These are phyloP conservation scores for Hydrozoanthus tunicans DNA, from an alignment of 64 coral and sea anemone species.

Conservation along the genomic window DNA sequence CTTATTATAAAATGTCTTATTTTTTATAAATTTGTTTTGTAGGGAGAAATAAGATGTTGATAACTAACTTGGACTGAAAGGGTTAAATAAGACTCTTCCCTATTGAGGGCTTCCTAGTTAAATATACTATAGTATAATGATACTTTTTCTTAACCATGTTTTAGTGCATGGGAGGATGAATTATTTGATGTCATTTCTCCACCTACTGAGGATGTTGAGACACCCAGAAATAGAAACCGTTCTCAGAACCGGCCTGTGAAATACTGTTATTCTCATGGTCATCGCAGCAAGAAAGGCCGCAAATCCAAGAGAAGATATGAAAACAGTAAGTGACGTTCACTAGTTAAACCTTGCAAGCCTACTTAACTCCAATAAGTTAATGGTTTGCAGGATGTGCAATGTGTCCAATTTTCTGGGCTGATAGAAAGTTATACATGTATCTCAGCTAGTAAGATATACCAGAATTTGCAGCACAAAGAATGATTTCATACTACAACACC, in stretches of 20 bases:
- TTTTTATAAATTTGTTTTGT: no score
- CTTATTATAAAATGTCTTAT: no score
- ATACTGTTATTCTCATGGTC: slow-evolving; percentile 38
- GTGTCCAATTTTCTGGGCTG: no score
- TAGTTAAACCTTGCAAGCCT: not conserved
- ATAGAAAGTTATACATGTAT: no score
- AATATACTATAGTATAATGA: not conserved
- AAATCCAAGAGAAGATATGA: slow-evolving; percentile 65
- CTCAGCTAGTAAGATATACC: no score
- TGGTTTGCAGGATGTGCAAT: no score
- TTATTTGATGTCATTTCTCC: not conserved
- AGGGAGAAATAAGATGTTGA: no score
- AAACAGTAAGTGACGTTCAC: slow-evolving; percentile 54
- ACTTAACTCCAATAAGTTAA: no score
- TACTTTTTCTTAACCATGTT: not conserved
- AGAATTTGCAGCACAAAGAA: no score
- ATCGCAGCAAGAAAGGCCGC: slow-evolving; percentile 50
- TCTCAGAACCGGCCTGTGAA: slow-evolving; percentile 20
- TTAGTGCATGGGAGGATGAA: slow-evolving; percentile 64
- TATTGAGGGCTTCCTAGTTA: not conserved
- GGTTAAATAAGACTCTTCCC: not conserved
- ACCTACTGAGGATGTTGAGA: slow-evolving; percentile 28
- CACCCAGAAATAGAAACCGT: slow-evolving; percentile 25
- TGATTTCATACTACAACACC: no score
- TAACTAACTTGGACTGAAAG: no score